Evolutionary conservation across 1,140 invertebrate species (phyloP), one percentile per base, ranked within the genome.

Genomic region (Heliconius hermathena): DNA sequence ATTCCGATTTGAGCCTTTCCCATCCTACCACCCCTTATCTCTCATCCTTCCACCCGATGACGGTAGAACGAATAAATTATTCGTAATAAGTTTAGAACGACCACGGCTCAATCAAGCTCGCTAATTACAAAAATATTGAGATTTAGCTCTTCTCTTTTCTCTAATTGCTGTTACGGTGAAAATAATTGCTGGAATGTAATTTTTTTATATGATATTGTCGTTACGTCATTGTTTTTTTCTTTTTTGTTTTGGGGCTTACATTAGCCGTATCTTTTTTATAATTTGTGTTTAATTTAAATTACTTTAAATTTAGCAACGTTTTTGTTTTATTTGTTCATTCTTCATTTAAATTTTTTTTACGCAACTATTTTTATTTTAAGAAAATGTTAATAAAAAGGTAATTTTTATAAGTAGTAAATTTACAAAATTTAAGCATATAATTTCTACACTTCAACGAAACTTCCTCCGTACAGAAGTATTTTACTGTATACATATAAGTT

Each of bases 111-210:
- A 87, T 87, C 83, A 85, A 81, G 76, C 71, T 79, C 52, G 73
- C 82, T 92, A 89, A 92, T 91, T 91, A 88, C 83, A 85, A 88
- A 88, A 91, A 88, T 86, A 90, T 89, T 84, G 76, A 80, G 78
- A 84, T 83, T 85, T 81, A 84, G 60, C 77, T 84, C 77, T 26
- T 41, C 38, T 41, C 38, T 41, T 41, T 11, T 41, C 57, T 22
- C 57, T 66, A 66, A 66, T 66, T 29, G 57, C 57, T 26, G 57
- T 66, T 66, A 66, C 8, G 20, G 54, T 57, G 11, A 16, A 66
- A 22, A 26, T 26, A 29, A 66, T 26, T 66, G 60, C 13, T 9
- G 11, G 22, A 66, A 26, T 29, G 11, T 66, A 13, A 22, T 29
- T 66, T 66, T 66, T 26, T 16, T 46, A 16, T 26, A 66, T 66